A percentile compares a stretch with the other conserved stretches of the same genome.
These are phyloP conservation scores for Drosophila melanosoma DNA, from an alignment of 2,888 invertebrate species.

Conservation along the genomic window DNA sequence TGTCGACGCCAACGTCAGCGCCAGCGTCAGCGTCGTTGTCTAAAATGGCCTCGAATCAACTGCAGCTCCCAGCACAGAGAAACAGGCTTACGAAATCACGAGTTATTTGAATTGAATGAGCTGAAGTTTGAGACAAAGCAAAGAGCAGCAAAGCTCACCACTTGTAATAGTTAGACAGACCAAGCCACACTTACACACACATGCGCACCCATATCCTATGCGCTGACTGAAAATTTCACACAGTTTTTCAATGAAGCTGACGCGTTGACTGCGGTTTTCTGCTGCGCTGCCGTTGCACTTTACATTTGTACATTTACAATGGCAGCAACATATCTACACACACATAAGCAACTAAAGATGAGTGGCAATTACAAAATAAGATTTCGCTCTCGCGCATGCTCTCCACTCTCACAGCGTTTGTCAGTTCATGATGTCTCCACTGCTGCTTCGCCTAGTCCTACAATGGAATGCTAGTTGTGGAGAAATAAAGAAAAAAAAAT, in stretches of 20 bases:
- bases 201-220: constrained; percentile 38
- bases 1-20: constrained; percentile 50
- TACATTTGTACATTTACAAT: constrained; percentile 29
- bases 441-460: constrained; percentile 54
- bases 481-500: not conserved
- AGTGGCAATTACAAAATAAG: constrained; percentile 66
- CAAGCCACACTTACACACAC: constrained; percentile 35
- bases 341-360: constrained; percentile 51
- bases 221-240: constrained; percentile 60
- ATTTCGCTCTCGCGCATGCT: constrained; percentile 43
- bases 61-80: constrained; percentile 55
- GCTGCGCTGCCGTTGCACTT: constrained; percentile 59
- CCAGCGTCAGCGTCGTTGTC: constrained; percentile 41
- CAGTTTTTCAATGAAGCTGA: constrained; percentile 66
- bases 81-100: constrained; percentile 80
- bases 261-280: constrained; percentile 15
- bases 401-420: constrained; percentile 20
- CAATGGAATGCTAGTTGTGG: constrained; percentile 66
- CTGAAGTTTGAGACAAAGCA: constrained; percentile 48
- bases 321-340: constrained; percentile 13
- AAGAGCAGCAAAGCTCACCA: constrained; percentile 45
- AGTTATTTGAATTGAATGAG: constrained; percentile 80
- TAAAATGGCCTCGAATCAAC: constrained; percentile 75
- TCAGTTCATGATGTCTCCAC: constrained; percentile 14
- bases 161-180: constrained; percentile 62